These are phyloP conservation scores for Microctonus aethiopoides DNA, from an alignment of 2,888 invertebrate species.

Conservation along the genomic window DNA sequence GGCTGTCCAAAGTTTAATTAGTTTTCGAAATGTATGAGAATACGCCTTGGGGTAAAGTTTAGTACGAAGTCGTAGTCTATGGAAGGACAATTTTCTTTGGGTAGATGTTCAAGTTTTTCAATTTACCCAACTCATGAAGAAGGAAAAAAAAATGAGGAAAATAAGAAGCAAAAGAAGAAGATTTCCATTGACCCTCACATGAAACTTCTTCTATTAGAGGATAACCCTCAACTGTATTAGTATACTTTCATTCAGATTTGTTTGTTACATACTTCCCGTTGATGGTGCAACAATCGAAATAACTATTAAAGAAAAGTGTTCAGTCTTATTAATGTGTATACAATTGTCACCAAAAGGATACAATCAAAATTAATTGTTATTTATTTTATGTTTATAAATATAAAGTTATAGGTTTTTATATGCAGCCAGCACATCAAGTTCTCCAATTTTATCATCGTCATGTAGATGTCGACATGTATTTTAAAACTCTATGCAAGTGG, in stretches of 20 bases:
- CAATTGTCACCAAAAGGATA: not conserved
- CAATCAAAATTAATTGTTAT: too few relatives aligned
- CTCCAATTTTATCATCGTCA: not conserved
- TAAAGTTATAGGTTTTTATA: too few relatives aligned
- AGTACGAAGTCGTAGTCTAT: conserved; percentile 49
- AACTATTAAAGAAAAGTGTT: not conserved
- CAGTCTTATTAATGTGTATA: not conserved
- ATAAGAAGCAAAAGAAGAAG: not conserved
- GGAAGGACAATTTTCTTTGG: conserved; percentile 60
- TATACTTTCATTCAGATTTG: not conserved
- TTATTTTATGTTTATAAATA: too few relatives aligned
- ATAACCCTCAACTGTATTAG: not conserved
- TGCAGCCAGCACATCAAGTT: not conserved
- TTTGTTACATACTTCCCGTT: not conserved
- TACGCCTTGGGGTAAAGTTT: conserved; percentile 48
- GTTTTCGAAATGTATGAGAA: conserved; percentile 61
- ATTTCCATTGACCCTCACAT: not conserved
- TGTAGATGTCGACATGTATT: not conserved
- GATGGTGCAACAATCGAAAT: not conserved
- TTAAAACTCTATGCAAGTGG: conserved; percentile 13
- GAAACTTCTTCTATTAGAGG: not conserved
- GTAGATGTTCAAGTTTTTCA: conserved; percentile 62
- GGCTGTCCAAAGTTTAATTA: conserved; percentile 65
- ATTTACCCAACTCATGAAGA: conserved; percentile 52
- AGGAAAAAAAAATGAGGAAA: not conserved